Percentiles rank a stretch among this genome's conserved stretches.
These are phyloP conservation scores for Penelope pileata DNA, from an alignment of 2,113 vertebrate genomes.

Conservation along the genomic window DNA sequence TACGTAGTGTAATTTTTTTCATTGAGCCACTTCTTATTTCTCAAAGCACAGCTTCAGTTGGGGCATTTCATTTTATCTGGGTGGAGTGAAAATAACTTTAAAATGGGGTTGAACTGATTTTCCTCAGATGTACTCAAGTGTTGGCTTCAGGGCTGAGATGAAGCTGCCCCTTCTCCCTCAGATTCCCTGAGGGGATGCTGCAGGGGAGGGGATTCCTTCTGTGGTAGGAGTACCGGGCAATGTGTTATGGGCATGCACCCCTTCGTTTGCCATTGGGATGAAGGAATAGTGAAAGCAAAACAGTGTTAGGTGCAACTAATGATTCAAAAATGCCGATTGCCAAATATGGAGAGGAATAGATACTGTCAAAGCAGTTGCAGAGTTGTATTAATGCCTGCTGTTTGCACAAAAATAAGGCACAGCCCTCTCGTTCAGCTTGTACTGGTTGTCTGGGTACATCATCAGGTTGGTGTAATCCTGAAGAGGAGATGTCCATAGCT, in stretches of 20 bases:
- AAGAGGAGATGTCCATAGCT: background rate
- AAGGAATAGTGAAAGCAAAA: background rate
- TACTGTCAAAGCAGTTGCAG: background rate
- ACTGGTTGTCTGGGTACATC: background rate
- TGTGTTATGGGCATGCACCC: background rate
- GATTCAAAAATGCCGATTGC: background rate
- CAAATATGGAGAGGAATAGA: background rate
- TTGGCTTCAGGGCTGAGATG: background rate
- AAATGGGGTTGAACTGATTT: background rate
- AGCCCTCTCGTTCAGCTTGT: background rate
- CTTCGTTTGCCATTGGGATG: background rate
- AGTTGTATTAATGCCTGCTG: background rate
- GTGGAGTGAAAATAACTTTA: background rate
- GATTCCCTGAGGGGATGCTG: accelerated
- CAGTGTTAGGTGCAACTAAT: accelerated
- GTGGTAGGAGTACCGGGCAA: background rate
- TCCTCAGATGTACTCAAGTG: background rate
- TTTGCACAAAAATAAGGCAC: background rate
- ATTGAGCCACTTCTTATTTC: too few relatives aligned
- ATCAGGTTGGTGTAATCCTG: background rate
- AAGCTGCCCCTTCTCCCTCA: background rate
- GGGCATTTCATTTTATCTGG: background rate
- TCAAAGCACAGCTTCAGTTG: background rate
- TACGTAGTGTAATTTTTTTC: background rate
- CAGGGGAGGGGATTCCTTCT: background rate